Conservation (phyloP, 2,888 invertebrate genomes). For the Zootermopsis nevadensis region DNA sequence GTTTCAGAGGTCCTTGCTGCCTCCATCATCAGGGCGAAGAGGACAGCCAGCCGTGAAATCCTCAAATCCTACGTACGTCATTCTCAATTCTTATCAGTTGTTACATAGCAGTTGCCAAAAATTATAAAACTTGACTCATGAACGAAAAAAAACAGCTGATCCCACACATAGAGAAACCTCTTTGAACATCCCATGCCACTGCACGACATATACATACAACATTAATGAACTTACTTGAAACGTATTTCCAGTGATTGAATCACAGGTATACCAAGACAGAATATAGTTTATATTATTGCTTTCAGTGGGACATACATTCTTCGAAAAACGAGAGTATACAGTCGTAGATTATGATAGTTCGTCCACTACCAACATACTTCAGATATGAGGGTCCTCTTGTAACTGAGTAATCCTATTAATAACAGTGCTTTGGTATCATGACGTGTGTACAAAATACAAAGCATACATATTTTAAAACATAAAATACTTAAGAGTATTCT, state of each 20-base stretch:
- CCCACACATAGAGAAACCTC: no score
- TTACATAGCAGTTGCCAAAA: no score
- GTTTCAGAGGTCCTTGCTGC: no score
- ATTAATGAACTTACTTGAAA: no score
- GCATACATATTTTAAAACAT: neutral
- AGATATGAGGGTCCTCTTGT: neutral
- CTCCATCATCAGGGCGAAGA: no score
- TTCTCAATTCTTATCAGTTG: no score
- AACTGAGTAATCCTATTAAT: neutral
- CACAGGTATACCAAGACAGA: neutral
- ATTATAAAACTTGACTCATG: no score
- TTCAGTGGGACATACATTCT: neutral
- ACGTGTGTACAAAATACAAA: neutral
- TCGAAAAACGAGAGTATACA: neutral
- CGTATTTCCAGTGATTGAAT: neutral
- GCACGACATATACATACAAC: no score
- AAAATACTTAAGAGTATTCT: conserved; percentile 16
- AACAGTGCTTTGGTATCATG: neutral
- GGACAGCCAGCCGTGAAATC: no score
- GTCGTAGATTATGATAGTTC: neutral
- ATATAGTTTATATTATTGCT: neutral
- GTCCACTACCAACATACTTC: neutral
- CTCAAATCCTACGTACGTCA: no score
- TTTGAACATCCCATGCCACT: no score
- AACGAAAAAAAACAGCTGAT: no score